phyloP scores from a whole-genome alignment of 2,113 vertebrate genomes.

The Numida meleagris region DNA sequence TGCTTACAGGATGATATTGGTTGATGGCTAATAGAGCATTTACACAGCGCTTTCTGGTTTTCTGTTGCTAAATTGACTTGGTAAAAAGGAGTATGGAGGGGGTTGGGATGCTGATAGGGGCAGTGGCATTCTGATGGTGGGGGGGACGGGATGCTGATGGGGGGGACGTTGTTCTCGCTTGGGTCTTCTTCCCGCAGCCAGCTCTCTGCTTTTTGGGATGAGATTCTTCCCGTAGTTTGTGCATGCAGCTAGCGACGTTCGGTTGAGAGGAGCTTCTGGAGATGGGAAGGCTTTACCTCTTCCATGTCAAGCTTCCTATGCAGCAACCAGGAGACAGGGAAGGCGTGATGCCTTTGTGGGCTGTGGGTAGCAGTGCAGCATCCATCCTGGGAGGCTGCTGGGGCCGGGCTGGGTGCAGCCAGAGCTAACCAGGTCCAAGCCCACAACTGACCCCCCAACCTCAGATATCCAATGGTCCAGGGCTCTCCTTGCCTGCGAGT shows the following conservation, averaged over 20 bases:
- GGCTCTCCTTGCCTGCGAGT: neutral
- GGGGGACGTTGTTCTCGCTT: accelerated
- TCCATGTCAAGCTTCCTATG: accelerated
- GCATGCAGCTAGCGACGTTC: accelerated
- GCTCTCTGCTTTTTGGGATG: neutral
- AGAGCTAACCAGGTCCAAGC: neutral
- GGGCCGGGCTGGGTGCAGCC: too few species aligned
- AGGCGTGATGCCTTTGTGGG: too few species aligned
- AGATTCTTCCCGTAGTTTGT: accelerated
- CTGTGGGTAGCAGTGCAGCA: neutral
- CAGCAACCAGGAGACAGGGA: accelerated
- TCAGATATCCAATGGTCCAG: accelerated
- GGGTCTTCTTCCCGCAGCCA: neutral
- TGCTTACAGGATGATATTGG: neutral
- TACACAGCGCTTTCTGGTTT: neutral
- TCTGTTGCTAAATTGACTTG: neutral
- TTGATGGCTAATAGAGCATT: neutral
- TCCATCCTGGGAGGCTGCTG: neutral
- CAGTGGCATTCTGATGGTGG: too few species aligned
- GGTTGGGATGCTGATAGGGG: too few species aligned
- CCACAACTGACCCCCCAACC: accelerated
- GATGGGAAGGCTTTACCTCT: neutral
- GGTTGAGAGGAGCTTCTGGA: neutral
- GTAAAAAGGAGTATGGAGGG: neutral
- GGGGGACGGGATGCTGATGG: neutral